phyloP scores from a whole-genome alignment of 1,140 invertebrate genomes.

The Hesperophylax magnus region DNA sequence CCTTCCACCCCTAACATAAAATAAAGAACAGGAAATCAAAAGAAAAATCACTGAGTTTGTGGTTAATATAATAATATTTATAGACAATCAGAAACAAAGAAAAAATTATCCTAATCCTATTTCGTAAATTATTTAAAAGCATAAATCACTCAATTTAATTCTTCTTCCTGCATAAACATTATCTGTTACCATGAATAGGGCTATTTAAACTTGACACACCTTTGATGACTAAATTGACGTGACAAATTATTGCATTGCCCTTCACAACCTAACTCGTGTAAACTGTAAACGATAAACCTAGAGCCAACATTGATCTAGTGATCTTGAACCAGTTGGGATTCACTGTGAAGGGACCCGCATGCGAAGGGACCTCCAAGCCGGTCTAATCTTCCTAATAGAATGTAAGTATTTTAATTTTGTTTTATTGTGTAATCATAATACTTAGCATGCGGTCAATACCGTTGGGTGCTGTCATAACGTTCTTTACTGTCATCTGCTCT shows the following conservation, averaged over 20 bases:
- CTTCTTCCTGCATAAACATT: no score
- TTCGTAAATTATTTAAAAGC: no score
- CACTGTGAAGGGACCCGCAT: conserved; percentile 30
- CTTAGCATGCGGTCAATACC: not conserved
- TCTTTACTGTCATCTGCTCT: no score
- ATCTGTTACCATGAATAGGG: not conserved
- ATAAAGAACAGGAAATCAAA: no score
- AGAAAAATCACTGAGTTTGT: no score
- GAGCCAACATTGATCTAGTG: conserved; percentile 19
- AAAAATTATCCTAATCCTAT: no score
- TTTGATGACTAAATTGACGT: not conserved
- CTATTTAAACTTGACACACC: not conserved
- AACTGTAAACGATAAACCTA: not conserved
- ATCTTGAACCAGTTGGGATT: conserved; percentile 31
- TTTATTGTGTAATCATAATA: not conserved
- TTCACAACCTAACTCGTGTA: not conserved
- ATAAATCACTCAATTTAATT: no score
- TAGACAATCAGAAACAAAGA: no score
- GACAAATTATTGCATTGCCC: not conserved
- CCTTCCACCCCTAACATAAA: no score
- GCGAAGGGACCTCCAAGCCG: not conserved
- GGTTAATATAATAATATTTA: no score
- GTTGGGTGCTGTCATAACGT: no score
- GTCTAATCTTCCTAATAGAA: conserved; percentile 1
- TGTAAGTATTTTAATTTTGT: no score